Evolutionary conservation across 2,113 vertebrate species (phyloP), one percentile per base, ranked within the genome.

Genomic region (Aix galericulata): DNA sequence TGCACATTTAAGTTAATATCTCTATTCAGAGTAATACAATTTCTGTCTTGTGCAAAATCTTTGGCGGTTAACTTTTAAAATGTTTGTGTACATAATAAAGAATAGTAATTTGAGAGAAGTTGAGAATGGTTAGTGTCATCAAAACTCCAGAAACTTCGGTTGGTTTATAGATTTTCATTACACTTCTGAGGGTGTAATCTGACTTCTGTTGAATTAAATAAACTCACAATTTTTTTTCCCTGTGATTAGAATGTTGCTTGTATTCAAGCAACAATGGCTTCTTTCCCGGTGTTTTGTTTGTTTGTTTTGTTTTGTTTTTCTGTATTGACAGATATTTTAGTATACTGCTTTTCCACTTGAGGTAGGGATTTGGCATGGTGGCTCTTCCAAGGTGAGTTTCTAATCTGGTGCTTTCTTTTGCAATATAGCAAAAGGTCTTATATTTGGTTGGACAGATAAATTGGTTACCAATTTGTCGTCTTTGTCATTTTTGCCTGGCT

Each of bases 81-180:
- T 87, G 58, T 74, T 77, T 76, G 34, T 32, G 42, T 17, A 55
- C 88, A 78, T 56, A 56, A 58, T 71, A 62, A 59, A 88, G 84
- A 91, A 36, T 60, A 80, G 71, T 86, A 80, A 73, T 82, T 83
- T 78, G 85, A 56, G 46, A 64, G 55, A 87, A 95, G 80, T 93
- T 91, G 74, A 79, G 81, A 96, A 60, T 72, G 56, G 29, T 74
- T 69, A 74, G 48, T 69, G 17, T 84, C 82, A 64, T 55, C 48
- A 38, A 59, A 52, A 40, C 38, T 21, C 25, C 44, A 74, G 62
- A 38, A 69, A 77, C 62, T 67, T 63, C 2, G 73, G 40, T 17
- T 88, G 42, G 29, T 34, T 32, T 29, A 26, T 8, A 71, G 38
- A 50, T 27, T 91, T 71, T 55, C 32, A 29, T 88, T 88, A 55